Percentiles rank a stretch among this genome's conserved stretches.
phyloP scores from a whole-genome alignment of 2,797 vertebrate species.

The Rhadinocentrus ornatus region DNA sequence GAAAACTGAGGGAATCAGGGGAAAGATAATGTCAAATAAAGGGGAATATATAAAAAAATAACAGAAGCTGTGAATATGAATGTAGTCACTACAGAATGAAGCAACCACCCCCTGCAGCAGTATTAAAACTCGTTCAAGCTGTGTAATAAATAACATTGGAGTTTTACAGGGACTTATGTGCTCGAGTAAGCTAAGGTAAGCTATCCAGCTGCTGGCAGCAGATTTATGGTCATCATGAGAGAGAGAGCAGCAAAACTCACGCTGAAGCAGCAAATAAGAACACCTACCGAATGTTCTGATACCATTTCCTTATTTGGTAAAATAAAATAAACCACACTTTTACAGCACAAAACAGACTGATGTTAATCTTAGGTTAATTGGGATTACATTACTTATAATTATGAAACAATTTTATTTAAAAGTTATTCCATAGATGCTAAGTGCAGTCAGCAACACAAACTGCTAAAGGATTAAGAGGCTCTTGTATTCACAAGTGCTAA shows the following conservation, averaged over 20 bases:
- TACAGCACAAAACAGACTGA: neutral
- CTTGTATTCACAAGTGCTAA: conserved; percentile 10
- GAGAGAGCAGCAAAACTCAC: neutral
- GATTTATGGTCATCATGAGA: conserved; percentile 6
- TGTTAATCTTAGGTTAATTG: no score
- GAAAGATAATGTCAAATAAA: neutral
- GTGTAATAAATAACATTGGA: conserved; percentile 8
- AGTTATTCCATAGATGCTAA: neutral
- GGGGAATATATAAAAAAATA: neutral
- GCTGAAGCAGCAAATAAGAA: neutral
- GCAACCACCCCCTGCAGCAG: conserved; percentile 2
- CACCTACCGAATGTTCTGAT: neutral
- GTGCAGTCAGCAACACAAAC: neutral
- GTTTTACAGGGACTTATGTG: conserved; percentile 14
- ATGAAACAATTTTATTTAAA: neutral
- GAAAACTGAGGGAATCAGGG: conserved; percentile 12
- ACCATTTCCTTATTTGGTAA: neutral
- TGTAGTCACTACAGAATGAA: neutral
- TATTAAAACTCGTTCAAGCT: neutral
- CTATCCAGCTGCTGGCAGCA: conserved; percentile 19
- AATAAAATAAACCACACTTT: neutral
- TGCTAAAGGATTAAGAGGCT: conserved; percentile 15
- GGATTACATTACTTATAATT: neutral
- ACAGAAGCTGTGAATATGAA: neutral
- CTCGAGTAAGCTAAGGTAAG: neutral